Evolutionary conservation across 2,797 vertebrate genomes (phyloP).

Genomic region (Gambusia yucatana): DNA sequence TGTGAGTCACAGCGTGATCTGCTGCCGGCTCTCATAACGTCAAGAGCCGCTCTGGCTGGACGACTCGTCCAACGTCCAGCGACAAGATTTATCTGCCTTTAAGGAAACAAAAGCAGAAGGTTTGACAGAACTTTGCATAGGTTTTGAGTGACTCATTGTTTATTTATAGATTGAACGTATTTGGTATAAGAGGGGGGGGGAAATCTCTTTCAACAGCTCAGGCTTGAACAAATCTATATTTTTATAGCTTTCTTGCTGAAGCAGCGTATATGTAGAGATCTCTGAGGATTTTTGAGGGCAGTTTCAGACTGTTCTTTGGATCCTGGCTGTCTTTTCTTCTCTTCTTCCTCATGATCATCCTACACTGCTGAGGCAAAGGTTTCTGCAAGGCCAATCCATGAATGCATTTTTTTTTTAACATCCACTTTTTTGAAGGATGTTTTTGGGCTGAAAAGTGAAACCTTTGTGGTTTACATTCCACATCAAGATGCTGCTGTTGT

Average conservation of each 20-base stretch:
- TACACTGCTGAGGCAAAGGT: background rate
- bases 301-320: background rate
- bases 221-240: background rate
- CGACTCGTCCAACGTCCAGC: background rate
- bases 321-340: background rate
- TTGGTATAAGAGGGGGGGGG: no score
- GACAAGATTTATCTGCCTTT: constrained; percentile 1
- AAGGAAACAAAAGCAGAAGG: background rate
- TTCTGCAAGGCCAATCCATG: background rate
- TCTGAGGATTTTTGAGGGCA: background rate
- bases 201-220: background rate
- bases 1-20: constrained; percentile 34
- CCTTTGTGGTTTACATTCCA: background rate
- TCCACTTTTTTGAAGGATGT: background rate
- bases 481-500: background rate
- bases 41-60: constrained; percentile 21
- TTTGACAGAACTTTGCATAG: background rate
- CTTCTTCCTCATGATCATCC: background rate
- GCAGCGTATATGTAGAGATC: background rate
- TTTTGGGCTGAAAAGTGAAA: background rate
- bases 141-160: background rate
- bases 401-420: no score
- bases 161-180: background rate
- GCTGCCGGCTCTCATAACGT: constrained; percentile 26
- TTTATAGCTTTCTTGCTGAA: background rate